phyloP scores from a whole-genome alignment of 2,888 invertebrate genomes.

The Nipponacmea schrenckii region DNA sequence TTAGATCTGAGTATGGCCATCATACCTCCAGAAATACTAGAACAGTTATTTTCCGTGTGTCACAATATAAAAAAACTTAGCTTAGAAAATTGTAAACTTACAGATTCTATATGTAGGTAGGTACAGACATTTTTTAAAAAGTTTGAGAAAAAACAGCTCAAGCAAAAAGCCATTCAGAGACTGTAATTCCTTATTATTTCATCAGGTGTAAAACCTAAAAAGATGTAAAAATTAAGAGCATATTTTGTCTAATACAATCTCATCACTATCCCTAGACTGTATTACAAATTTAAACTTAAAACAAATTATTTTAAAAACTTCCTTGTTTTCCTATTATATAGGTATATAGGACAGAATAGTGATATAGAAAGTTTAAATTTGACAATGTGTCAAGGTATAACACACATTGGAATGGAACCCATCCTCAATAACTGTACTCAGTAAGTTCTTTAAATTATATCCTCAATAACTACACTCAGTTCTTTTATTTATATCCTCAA shows the following conservation, averaged over 20 bases:
- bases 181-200: too few species aligned
- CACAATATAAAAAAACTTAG: constrained; percentile 82
- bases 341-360: constrained; percentile 76
- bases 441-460: too few species aligned
- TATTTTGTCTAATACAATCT: background rate
- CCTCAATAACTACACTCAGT: too few species aligned
- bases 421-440: constrained; percentile 71
- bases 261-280: too few species aligned
- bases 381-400: constrained; percentile 82
- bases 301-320: too few species aligned
- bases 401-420: constrained; percentile 74
- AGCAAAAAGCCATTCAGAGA: too few species aligned
- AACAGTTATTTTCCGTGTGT: constrained; percentile 75
- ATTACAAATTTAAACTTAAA: too few species aligned
- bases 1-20: constrained; percentile 86
- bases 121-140: constrained; percentile 9
- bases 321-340: constrained; percentile 29
- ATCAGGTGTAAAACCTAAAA: background rate
- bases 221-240: background rate
- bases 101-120: constrained; percentile 74
- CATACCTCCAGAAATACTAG: constrained; percentile 70
- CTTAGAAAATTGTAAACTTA: constrained; percentile 80
- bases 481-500: too few species aligned
- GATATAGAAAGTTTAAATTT: constrained; percentile 84
- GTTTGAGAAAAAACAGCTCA: too few species aligned